Conservation (phyloP, 2,888 invertebrate species). For the Parthenolecanium corni region DNA sequence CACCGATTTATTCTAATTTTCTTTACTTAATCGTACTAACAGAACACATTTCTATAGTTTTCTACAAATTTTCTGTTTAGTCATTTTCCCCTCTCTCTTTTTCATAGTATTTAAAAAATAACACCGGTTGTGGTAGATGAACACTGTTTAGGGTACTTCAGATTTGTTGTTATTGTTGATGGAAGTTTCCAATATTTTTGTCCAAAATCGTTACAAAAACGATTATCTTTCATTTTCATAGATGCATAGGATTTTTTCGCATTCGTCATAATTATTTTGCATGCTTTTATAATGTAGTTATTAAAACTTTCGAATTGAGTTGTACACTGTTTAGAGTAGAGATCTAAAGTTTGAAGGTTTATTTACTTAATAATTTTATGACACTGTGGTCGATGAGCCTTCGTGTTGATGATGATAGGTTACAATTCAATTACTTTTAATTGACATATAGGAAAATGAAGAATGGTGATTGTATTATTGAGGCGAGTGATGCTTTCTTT, state of each 20-base stretch:
- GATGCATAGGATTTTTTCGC: conserved; percentile 22
- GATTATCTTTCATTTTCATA: conserved; percentile 16
- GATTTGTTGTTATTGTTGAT: conserved; percentile 11
- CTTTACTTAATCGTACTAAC: conserved; percentile 26
- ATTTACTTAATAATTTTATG: too few relatives aligned
- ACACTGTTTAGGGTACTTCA: conserved; percentile 20
- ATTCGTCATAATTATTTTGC: conserved; percentile 22
- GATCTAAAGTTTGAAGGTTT: conserved; percentile 18
- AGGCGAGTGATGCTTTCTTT: too few relatives aligned
- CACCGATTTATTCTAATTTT: neutral
- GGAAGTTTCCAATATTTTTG: conserved; percentile 22
- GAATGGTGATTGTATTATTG: too few relatives aligned
- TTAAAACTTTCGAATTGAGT: neutral
- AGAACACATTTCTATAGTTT: neutral
- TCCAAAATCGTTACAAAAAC: too few relatives aligned
- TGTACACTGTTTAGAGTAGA: conserved; percentile 21
- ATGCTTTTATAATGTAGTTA: conserved; percentile 26
- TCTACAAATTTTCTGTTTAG: conserved; percentile 6
- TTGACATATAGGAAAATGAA: too few relatives aligned
- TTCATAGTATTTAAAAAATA: conserved; percentile 10
- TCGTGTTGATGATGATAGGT: too few relatives aligned
- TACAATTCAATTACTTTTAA: too few relatives aligned
- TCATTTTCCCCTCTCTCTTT: conserved; percentile 13
- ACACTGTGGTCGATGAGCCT: too few relatives aligned
- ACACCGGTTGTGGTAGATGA: conserved; percentile 27